Percentiles rank a stretch among this genome's conserved stretches.
phyloP scores from a whole-genome alignment of 2,797 vertebrate species.

The Eutrigla gurnardus region DNA sequence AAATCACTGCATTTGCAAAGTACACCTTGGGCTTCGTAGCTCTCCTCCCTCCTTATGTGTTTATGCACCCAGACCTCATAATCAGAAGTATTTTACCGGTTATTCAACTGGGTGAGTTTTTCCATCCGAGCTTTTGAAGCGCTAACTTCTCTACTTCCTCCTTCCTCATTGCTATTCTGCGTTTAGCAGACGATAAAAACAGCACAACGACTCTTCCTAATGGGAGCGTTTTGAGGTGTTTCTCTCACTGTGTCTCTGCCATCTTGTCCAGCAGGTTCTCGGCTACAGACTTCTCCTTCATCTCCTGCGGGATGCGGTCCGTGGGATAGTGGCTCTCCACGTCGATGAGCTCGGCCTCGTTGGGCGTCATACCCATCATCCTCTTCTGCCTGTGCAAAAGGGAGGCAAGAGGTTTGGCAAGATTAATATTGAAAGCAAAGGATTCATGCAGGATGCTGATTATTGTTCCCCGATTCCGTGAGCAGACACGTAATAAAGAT shows the following conservation, averaged over 20 bases:
- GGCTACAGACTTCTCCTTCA: slow-evolving; percentile 91
- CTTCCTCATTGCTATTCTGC: background rate
- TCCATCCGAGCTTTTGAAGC: background rate
- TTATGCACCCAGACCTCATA: too few relatives aligned
- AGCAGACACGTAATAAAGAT: background rate
- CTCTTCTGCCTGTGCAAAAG: slow-evolving; percentile 86
- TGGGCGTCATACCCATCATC: slow-evolving; percentile 95
- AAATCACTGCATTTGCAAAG: background rate
- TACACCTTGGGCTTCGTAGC: background rate
- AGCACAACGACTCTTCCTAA: too few relatives aligned
- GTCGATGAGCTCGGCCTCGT: slow-evolving; percentile 86
- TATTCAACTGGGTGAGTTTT: background rate
- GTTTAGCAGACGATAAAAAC: too few relatives aligned
- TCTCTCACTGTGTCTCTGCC: slow-evolving; percentile 90
- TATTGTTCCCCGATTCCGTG: background rate
- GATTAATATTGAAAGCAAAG: background rate
- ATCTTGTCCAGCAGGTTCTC: slow-evolving; percentile 88
- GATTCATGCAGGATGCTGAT: background rate
- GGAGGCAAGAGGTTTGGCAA: background rate
- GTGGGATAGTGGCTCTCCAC: slow-evolving; percentile 88
- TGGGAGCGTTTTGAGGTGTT: too few relatives aligned
- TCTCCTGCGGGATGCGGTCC: slow-evolving; percentile 85
- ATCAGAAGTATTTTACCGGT: background rate
- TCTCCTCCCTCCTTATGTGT: too few relatives aligned
- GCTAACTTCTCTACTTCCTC: background rate